Conservation (phyloP, 1,140 invertebrate species). For the Ceratosolen fusciceps region DNA sequence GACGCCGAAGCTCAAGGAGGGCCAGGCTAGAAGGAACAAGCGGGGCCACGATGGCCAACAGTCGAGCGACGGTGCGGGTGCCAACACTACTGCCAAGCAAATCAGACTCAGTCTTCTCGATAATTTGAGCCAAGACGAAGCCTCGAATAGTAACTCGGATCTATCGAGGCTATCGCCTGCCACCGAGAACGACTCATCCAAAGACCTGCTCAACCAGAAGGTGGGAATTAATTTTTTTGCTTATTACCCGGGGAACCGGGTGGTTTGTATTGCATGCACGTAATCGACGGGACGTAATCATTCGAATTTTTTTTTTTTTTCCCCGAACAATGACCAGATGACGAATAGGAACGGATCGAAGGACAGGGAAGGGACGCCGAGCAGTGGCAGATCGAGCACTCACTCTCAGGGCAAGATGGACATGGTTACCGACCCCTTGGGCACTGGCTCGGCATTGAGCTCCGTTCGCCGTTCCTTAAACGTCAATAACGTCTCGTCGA, state of each 20-base stretch:
- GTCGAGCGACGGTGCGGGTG: conserved; percentile 29
- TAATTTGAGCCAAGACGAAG: conserved; percentile 66
- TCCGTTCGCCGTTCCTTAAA: background rate
- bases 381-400: conserved; percentile 17
- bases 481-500: conserved; percentile 58
- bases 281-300: background rate
- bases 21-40: conserved; percentile 54
- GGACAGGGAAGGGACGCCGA: conserved; percentile 58
- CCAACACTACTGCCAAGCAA: conserved; percentile 55
- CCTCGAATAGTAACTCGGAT: conserved; percentile 64
- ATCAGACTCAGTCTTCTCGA: conserved; percentile 60
- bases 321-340: background rate
- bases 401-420: conserved; percentile 17
- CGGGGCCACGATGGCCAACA: conserved; percentile 54
- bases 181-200: conserved; percentile 57
- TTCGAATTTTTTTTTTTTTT: conserved; percentile 2
- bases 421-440: background rate
- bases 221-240: conserved; percentile 33
- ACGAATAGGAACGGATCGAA: conserved; percentile 61
- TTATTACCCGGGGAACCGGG: too few species aligned
- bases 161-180: conserved; percentile 62
- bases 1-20: conserved; percentile 57
- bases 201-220: conserved; percentile 57
- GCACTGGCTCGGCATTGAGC: background rate
- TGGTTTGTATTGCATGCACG: too few species aligned